These are phyloP conservation scores for Callitettix versicolor DNA, from an alignment of 1,140 invertebrate species.

Conservation along the genomic window DNA sequence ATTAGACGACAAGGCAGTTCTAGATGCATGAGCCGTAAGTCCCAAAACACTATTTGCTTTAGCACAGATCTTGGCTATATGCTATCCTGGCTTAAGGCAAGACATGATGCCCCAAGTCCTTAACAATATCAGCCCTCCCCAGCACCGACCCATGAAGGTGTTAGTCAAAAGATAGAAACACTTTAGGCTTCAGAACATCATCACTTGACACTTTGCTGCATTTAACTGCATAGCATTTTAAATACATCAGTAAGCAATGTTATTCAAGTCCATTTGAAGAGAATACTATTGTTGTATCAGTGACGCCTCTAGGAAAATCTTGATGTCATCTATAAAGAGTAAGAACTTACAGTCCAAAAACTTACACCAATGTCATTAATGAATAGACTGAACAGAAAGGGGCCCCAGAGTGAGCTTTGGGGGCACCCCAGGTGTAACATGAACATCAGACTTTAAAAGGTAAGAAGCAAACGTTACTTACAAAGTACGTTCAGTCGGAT, in stretches of 20 bases:
- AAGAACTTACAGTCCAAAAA: too few species aligned
- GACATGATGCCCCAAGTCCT: not conserved
- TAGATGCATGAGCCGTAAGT: too few species aligned
- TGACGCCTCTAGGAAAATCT: not conserved
- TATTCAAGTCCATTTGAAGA: not conserved
- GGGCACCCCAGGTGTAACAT: not conserved
- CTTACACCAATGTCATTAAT: too few species aligned
- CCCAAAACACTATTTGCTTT: too few species aligned
- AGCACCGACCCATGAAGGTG: not conserved
- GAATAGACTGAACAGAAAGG: constrained; percentile 1
- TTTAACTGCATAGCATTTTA: not conserved
- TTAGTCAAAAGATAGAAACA: too few species aligned
- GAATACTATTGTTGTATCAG: too few species aligned
- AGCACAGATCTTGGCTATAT: not conserved
- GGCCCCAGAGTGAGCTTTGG: not conserved
- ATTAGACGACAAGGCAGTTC: too few species aligned
- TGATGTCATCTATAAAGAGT: not conserved
- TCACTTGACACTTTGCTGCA: not conserved
- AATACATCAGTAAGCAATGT: not conserved
- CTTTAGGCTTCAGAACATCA: not conserved
- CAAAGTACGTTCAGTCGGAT: not conserved
- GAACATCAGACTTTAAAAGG: not conserved
- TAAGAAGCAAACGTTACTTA: not conserved
- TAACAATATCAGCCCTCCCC: not conserved
- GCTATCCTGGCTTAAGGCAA: not conserved